Evolutionary conservation across 1,140 invertebrate species (phyloP).

Genomic region (Papilio xuthus): DNA sequence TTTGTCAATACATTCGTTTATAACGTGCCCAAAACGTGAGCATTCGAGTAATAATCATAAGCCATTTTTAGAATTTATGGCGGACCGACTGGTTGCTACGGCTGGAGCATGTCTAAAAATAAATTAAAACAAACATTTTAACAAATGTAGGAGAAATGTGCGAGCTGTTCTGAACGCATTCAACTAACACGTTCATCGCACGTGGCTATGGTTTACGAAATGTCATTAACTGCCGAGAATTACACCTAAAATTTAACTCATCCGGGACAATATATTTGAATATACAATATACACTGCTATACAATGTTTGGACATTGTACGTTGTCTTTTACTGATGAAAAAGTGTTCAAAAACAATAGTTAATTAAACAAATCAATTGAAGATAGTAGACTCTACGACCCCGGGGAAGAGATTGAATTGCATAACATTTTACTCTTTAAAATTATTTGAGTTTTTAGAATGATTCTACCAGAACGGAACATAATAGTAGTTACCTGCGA

Average conservation of each 20-base stretch:
- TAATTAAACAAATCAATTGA: too few species aligned
- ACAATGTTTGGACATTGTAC: too few species aligned
- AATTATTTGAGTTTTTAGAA: too few species aligned
- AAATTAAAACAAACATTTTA: conserved; percentile 4
- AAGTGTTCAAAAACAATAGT: neutral
- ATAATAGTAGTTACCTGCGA: too few species aligned
- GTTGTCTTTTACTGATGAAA: neutral
- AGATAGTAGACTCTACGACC: too few species aligned
- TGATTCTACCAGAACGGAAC: too few species aligned
- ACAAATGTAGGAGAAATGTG: neutral
- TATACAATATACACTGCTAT: too few species aligned
- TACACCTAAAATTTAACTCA: too few species aligned
- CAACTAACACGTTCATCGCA: neutral
- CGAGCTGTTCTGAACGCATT: neutral
- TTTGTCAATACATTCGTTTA: conserved; percentile 8
- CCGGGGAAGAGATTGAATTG: too few species aligned
- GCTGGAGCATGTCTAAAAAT: neutral
- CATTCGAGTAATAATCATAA: neutral
- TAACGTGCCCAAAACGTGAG: neutral
- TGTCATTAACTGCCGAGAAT: neutral
- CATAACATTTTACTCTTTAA: too few species aligned
- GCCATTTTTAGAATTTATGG: conserved; percentile 8
- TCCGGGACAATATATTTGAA: too few species aligned
- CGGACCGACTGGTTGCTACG: neutral
- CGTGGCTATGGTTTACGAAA: neutral